Base-by-base conservation (phyloP, 2,113 vertebrate genomes). In the Leptocoma aspasia region DNA sequence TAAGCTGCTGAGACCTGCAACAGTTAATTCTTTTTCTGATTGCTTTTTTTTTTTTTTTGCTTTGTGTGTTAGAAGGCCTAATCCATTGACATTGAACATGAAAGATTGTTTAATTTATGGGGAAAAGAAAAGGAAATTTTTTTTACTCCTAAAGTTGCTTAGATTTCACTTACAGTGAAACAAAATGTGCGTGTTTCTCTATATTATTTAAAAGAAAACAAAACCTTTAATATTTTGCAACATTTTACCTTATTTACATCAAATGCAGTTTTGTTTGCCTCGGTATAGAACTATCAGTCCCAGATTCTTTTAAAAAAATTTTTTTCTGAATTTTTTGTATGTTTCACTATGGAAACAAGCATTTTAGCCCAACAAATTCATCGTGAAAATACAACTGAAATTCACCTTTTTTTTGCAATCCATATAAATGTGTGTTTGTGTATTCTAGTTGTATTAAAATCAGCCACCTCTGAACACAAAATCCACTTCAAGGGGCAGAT, bases 101-200 rank as follows among this genome's bases (percentile, higher is more conserved):
- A 80, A 27, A 49, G 22, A 19, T 11, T 26, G 10, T 56, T 70
- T 65, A 31, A 42, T 69, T 69, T 84, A 65, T 3, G 1, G 2
- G 11, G 1, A 0, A 21, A 50, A 56, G 23, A 15, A 2, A 60
- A 14, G 2, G 2, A 28, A 30, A 2, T 3, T 10, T 41, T 24
- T 68, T 79, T 69, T 23, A 50, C 17, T 61, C 5, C 39, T 82
- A 42, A 79, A 57, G 9, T 47, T 49, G 22, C 20, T 89, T 77
- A 39, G n/a, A 16, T 65, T 33, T 47, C 4, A 52, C 30, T 86
- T 69, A 31, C 2, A 60, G 41, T 56, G n/a, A 73, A 87, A 20
- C 5, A 69, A 68, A 71, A 57, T 72, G 5, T 65, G 68, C 77
- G 15, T 2, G 5, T 69, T 77, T 84, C 30, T 95, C 15, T 7